Evolutionary conservation across 1,140 invertebrate species (phyloP).

Genomic region (Triops cancriformis): DNA sequence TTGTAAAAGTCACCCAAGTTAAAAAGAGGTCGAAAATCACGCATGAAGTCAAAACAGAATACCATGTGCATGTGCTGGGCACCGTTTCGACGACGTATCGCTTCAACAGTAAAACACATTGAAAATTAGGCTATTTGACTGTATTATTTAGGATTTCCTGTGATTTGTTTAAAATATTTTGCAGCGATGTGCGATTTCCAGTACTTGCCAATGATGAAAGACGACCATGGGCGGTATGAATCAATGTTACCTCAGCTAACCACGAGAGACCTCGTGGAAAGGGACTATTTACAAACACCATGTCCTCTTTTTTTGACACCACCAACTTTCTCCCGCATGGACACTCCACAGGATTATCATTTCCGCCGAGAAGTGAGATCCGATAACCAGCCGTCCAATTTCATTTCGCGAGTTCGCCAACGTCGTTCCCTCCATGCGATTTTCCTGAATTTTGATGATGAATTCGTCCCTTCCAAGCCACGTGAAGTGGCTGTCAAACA

Average conservation of each 20-base stretch:
- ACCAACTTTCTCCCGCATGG: conserved; percentile 64
- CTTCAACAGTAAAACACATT: conserved; percentile 56
- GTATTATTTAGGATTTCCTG: background rate
- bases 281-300: conserved; percentile 41
- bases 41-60: conserved; percentile 29
- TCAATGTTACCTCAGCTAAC: conserved; percentile 50
- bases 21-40: conserved; percentile 38
- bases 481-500: conserved; percentile 44
- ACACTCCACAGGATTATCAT: conserved; percentile 46
- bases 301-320: conserved; percentile 63
- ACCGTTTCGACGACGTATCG: conserved; percentile 56
- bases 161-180: conserved; percentile 37
- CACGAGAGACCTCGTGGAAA: conserved; percentile 32
- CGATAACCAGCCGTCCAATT: conserved; percentile 36
- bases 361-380: conserved; percentile 37
- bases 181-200: conserved; percentile 81
- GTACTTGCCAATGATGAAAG: conserved; percentile 61
- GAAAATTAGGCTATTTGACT: background rate
- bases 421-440: conserved; percentile 48
- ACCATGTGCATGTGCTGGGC: conserved; percentile 52
- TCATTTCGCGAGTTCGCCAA: conserved; percentile 47
- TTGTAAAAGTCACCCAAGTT: conserved; percentile 60
- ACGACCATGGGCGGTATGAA: conserved; percentile 51
- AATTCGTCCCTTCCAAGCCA: conserved; percentile 46
- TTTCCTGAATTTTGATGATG: conserved; percentile 47